phyloP scores from a whole-genome alignment of 1,140 invertebrate species.

The Nebria ingens region DNA sequence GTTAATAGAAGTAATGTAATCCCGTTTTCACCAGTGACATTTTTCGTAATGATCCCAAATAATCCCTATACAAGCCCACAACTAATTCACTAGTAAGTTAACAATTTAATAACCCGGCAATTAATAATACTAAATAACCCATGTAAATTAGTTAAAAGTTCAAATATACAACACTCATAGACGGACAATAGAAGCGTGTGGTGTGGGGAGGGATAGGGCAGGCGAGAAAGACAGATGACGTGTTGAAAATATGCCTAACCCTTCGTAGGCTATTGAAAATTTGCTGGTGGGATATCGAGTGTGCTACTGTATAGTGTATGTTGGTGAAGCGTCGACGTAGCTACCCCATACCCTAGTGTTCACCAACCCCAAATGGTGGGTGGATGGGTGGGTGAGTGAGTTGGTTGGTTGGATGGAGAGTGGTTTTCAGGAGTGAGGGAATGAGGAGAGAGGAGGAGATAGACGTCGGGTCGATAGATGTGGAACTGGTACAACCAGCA shows the following conservation, averaged over 20 bases:
- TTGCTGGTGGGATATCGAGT: background rate
- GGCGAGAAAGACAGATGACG: background rate
- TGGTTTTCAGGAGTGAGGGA: background rate
- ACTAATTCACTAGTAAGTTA: no score
- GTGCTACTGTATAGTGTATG: background rate
- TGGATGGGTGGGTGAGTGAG: background rate
- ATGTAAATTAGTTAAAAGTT: no score
- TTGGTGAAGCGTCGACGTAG: background rate
- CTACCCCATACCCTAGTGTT: no score
- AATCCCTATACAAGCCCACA: no score
- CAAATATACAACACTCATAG: no score
- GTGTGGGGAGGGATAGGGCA: no score
- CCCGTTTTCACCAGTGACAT: no score
- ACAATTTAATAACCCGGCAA: no score
- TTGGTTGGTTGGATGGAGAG: background rate
- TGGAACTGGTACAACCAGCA: background rate
- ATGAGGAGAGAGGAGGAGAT: background rate
- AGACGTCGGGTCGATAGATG: background rate
- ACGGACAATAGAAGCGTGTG: no score
- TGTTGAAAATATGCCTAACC: background rate
- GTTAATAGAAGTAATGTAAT: no score
- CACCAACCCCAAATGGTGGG: background rate
- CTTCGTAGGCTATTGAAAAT: background rate
- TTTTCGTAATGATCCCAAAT: no score
- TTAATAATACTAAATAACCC: no score